These are phyloP conservation scores for Wiebesia pumilae DNA, from an alignment of 1,140 invertebrate genomes.

Conservation along the genomic window DNA sequence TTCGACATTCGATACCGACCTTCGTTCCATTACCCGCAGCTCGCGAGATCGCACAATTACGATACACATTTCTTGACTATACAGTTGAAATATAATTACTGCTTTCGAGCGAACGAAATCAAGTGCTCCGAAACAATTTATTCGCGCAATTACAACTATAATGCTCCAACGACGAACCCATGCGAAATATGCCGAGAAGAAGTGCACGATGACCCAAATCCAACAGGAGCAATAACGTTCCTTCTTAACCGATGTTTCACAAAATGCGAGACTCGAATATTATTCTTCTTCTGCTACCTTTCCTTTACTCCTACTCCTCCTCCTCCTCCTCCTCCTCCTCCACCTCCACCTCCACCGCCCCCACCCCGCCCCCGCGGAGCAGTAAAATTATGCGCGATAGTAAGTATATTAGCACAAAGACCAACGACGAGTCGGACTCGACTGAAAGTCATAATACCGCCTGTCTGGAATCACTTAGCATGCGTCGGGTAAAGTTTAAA, in stretches of 20 bases:
- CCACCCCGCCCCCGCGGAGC: too few relatives aligned
- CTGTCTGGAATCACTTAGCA: not conserved
- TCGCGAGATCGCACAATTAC: not conserved
- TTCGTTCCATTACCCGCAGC: not conserved
- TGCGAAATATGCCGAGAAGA: not conserved
- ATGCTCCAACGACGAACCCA: not conserved
- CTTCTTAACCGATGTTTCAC: not conserved
- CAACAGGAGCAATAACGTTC: not conserved
- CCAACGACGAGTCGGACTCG: too few relatives aligned
- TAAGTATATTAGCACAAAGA: not conserved
- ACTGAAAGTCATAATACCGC: not conserved
- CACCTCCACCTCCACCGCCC: too few relatives aligned
- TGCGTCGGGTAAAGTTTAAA: not conserved
- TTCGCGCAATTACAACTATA: not conserved
- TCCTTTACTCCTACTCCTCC: too few relatives aligned
- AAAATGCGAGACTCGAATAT: not conserved
- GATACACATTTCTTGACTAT: not conserved
- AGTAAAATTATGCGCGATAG: not conserved
- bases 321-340: too few relatives aligned
- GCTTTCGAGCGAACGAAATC: not conserved
- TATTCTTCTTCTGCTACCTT: too few relatives aligned
- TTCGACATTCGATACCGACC: not conserved
- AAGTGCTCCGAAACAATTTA: not conserved
- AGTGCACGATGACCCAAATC: not conserved
- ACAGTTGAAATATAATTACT: not conserved